A percentile compares a stretch with the other conserved stretches of the same genome.
These are phyloP conservation scores for Picathartes gymnocephalus DNA, from an alignment of 2,113 vertebrate genomes.

Conservation along the genomic window DNA sequence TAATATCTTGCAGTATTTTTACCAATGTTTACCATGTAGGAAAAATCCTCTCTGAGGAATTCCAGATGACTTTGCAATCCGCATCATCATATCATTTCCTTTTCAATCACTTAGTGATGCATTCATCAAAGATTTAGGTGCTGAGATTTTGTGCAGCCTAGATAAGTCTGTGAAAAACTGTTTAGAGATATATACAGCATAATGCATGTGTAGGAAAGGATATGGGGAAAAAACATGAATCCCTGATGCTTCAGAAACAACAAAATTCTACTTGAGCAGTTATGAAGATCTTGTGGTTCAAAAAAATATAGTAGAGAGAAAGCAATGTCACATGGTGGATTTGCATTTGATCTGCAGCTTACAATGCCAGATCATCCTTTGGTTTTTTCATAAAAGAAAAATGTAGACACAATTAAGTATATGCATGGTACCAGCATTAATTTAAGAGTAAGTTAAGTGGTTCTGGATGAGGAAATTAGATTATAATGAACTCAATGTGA, in stretches of 20 bases:
- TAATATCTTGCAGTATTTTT: background rate
- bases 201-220: background rate
- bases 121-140: background rate
- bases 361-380: background rate
- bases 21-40: background rate
- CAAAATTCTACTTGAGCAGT: background rate
- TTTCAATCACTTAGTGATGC: background rate
- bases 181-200: background rate
- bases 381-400: background rate
- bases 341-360: background rate
- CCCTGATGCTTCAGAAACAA: background rate
- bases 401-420: background rate
- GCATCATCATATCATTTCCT: background rate
- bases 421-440: background rate
- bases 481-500: constrained; percentile 21
- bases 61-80: background rate
- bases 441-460: constrained; percentile 7
- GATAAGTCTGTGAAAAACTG: background rate
- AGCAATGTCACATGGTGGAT: background rate
- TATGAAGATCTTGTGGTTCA: background rate
- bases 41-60: background rate
- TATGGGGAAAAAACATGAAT: background rate
- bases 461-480: constrained; percentile 42
- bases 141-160: background rate
- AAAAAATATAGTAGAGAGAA: background rate